Evolutionary conservation across 2,888 invertebrate species (phyloP), one percentile per base, ranked within the genome.

Genomic region (Cerastis rubricosa): DNA sequence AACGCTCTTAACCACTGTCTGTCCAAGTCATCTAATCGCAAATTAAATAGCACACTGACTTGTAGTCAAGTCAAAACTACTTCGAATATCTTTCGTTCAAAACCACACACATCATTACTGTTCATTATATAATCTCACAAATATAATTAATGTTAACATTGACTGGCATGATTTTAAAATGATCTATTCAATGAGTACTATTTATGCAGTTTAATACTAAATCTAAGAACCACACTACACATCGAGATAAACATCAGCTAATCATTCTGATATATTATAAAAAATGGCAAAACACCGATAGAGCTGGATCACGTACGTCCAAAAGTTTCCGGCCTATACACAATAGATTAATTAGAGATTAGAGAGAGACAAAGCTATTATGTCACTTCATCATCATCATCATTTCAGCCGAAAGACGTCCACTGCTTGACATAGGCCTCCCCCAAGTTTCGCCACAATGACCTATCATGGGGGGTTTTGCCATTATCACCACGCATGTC

Each of bases 141-240:
- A 51, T 11, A 40, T 11, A 29, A 25, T n/a, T 17, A 29, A 43
- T 40, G 19, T 29, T 29, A 22, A 57, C 3, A 25, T 9, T 66
- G 12, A 3, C n/a, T 64, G 11, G 61, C 49, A 19, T 29, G 61
- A 29, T 43, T 51, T 2, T 25, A 7, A 49, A 61, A 29, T 35
- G 35, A 19, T 11, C 19, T 2, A 17, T 35, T 35, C 3, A 35
- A 35, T 35, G 35, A 59, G 8, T 9, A 19, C 61, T 29, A 35
- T 35, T 19, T 19, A 61, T 61, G 61, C 35, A 61, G 19, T 29
- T 4, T 29, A 59, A 59, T 29, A 19, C n/a, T 40, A n/a, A 72
- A 57, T 78, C n/a, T 7, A 73, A 73, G 3, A 81, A 73, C 43
- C 54, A 45, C 51, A 17, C 66, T 40, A 49, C 17, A 19, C 8